Conservation (phyloP, 2,888 invertebrate species). For the Papilio protenor region DNA sequence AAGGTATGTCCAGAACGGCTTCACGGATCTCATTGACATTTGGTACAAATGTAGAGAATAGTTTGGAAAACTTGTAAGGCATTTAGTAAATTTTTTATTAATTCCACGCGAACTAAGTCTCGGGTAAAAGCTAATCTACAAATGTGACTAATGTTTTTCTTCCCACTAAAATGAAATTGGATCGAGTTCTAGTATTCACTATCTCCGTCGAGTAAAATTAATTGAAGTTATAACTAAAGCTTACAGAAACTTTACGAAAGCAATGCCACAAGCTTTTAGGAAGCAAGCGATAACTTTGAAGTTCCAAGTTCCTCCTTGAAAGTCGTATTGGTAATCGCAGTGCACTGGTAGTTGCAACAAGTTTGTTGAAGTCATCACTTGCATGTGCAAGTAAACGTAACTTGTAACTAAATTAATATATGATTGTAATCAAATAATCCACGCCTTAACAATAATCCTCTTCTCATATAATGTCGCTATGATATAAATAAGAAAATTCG, state of each 20-base stretch:
- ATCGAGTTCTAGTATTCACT: conserved; percentile 30
- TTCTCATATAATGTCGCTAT: no score
- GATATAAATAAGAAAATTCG: no score
- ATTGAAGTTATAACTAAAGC: background rate
- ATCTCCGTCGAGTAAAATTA: background rate
- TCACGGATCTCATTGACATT: no score
- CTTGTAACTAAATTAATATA: background rate
- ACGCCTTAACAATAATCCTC: no score
- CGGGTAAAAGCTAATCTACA: no score
- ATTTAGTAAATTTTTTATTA: no score
- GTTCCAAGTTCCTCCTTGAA: background rate
- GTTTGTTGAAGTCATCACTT: background rate
- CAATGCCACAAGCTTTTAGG: conserved; percentile 8
- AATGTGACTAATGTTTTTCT: background rate
- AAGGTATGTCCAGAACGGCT: no score
- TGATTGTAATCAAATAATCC: background rate
- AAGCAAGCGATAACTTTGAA: conserved; percentile 3
- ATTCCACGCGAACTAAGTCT: no score
- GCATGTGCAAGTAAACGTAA: background rate
- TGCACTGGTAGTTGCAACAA: background rate
- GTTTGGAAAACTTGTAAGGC: no score
- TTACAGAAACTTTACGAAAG: background rate
- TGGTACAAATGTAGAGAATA: no score
- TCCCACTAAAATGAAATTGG: background rate
- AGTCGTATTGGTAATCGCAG: background rate